Conservation (phyloP, 1,140 invertebrate species). For the Hypsibius dujardini region DNA sequence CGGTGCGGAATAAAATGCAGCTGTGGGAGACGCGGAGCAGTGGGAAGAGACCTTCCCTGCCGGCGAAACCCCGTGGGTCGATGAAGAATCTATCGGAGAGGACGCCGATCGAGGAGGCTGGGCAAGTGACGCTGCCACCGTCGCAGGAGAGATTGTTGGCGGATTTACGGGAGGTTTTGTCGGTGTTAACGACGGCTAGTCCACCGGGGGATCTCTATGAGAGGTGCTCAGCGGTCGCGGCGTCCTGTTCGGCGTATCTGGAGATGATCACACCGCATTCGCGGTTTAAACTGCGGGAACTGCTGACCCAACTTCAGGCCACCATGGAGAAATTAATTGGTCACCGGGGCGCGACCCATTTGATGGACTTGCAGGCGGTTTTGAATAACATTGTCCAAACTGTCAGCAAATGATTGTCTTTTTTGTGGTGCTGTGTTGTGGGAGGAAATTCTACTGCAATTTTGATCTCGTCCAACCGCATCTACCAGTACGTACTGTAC, state of each 20-base stretch:
- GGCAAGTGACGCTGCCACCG: neutral
- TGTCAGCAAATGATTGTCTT: neutral
- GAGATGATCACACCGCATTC: constrained; percentile 60
- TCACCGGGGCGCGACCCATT: neutral
- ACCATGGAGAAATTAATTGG: constrained; percentile 48
- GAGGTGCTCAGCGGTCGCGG: neutral
- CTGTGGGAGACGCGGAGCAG: neutral
- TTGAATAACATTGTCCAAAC: neutral
- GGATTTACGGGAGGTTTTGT: neutral
- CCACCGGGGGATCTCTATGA: neutral
- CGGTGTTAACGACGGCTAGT: neutral
- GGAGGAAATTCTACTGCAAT: too few species aligned
- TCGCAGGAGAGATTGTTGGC: neutral
- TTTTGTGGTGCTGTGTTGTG: too few species aligned
- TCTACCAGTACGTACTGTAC: too few species aligned
- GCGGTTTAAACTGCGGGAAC: constrained; percentile 68
- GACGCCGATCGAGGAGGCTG: neutral
- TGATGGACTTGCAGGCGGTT: neutral
- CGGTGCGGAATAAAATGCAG: neutral
- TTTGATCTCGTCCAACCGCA: too few species aligned
- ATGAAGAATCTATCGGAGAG: neutral
- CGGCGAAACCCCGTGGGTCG: neutral
- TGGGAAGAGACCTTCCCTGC: neutral
- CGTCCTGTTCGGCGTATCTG: constrained; percentile 49
- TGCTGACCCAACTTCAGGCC: constrained; percentile 57